Percentiles rank a stretch among this genome's conserved stretches.
Conservation (phyloP, 2,113 vertebrate species). For the Crotalus horridus region DNA sequence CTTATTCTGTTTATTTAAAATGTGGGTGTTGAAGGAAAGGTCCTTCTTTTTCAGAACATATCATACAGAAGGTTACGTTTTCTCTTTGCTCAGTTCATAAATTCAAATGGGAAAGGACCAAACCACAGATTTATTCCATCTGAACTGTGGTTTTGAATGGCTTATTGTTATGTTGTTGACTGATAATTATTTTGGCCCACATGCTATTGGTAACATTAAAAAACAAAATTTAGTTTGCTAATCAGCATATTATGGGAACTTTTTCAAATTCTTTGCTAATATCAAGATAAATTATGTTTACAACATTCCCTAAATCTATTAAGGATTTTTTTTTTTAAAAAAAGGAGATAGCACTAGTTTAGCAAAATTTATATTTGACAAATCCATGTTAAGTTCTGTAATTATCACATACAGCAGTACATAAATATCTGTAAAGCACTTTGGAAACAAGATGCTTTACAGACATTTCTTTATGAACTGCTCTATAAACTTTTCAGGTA, state of each 20-base stretch:
- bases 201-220: background rate
- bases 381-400: background rate
- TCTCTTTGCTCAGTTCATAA: background rate
- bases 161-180: background rate
- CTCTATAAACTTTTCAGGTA: background rate
- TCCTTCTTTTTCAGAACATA: background rate
- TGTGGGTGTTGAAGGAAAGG: background rate
- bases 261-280: background rate
- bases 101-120: background rate
- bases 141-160: background rate
- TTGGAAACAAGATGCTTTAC: background rate
- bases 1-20: constrained; percentile 11
- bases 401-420: background rate
- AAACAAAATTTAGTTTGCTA: background rate
- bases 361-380: background rate
- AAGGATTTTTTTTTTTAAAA: background rate
- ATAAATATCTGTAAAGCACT: too few relatives aligned
- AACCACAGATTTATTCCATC: background rate
- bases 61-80: background rate
- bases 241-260: background rate
- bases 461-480: background rate
- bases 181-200: background rate
- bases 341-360: background rate
- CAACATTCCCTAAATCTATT: background rate
- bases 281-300: background rate